Percentiles rank a stretch among this genome's conserved stretches.
Evolutionary conservation across 2,113 vertebrate genomes (phyloP).

Genomic region (Hoplias malabaricus): DNA sequence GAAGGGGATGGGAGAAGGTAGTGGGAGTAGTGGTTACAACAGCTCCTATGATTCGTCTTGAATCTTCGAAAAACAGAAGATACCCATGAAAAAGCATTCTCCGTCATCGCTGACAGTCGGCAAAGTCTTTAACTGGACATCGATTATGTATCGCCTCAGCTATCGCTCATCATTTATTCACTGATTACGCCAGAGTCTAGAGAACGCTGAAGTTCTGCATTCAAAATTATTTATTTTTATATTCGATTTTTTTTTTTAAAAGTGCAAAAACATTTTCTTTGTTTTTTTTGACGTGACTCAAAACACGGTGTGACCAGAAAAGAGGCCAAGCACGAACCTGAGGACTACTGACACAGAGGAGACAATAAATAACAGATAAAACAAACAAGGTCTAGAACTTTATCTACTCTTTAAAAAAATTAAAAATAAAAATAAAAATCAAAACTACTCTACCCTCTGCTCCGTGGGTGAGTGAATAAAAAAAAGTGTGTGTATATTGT

Average conservation of each 20-base stretch:
- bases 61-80: no score
- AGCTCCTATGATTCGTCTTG: constrained; percentile 8
- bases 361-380: constrained; percentile 44
- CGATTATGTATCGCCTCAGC: neutral
- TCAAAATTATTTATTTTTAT: neutral
- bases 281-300: neutral
- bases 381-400: neutral
- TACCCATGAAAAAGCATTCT: neutral
- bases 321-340: constrained; percentile 2
- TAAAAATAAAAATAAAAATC: no score
- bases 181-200: neutral
- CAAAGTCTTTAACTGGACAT: neutral
- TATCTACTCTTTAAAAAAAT: no score
- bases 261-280: neutral
- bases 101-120: neutral
- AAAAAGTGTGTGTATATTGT: no score
- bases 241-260: neutral
- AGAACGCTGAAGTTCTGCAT: neutral
- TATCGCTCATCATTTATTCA: neutral
- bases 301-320: neutral
- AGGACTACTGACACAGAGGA: constrained; percentile 17
- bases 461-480: no score
- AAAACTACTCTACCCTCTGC: no score
- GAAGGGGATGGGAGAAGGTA: constrained; percentile 12
- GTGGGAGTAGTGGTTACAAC: constrained; percentile 61